Evolutionary conservation across 2,797 vertebrate species (phyloP).

Genomic region (Siniperca scherzeri): DNA sequence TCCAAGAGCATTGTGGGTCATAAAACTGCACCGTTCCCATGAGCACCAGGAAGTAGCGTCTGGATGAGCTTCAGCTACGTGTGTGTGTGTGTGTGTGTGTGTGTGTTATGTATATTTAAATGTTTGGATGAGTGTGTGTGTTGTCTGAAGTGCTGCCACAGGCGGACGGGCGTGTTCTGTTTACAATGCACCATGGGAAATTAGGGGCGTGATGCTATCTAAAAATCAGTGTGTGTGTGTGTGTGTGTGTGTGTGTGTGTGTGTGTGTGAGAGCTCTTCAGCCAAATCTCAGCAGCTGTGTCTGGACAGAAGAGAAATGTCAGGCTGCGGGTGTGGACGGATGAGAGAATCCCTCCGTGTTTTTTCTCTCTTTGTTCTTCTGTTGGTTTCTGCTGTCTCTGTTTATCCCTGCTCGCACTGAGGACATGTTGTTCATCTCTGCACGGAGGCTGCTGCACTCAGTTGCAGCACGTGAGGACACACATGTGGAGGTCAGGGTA

Average conservation of each 20-base stretch:
- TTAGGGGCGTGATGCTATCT: constrained; percentile 67
- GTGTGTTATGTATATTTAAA: constrained; percentile 25
- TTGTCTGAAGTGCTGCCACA: constrained; percentile 70
- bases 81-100: constrained; percentile 41
- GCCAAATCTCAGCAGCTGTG: constrained; percentile 53
- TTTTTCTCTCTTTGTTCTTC: constrained; percentile 51
- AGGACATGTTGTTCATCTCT: constrained; percentile 9
- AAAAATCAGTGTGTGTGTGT: constrained; percentile 32
- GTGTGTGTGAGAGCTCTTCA: constrained; percentile 20
- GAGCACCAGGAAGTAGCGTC: constrained; percentile 61
- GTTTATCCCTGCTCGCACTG: neutral
- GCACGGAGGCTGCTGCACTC: neutral
- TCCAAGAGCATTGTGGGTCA: constrained; percentile 50
- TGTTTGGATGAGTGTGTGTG: constrained; percentile 31
- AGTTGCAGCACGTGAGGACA: too few species aligned
- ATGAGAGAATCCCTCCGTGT: constrained; percentile 57
- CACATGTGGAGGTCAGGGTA: too few species aligned
- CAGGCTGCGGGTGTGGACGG: constrained; percentile 61
- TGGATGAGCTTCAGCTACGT: constrained; percentile 62
- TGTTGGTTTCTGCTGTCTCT: constrained; percentile 16
- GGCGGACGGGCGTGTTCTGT: constrained; percentile 77
- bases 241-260: constrained; percentile 42
- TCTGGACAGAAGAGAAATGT: constrained; percentile 50
- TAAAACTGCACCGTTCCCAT: constrained; percentile 48
- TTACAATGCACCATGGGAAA: constrained; percentile 77